These are phyloP conservation scores for Centruroides vittatus DNA, from an alignment of 1,140 invertebrate species.

Conservation along the genomic window DNA sequence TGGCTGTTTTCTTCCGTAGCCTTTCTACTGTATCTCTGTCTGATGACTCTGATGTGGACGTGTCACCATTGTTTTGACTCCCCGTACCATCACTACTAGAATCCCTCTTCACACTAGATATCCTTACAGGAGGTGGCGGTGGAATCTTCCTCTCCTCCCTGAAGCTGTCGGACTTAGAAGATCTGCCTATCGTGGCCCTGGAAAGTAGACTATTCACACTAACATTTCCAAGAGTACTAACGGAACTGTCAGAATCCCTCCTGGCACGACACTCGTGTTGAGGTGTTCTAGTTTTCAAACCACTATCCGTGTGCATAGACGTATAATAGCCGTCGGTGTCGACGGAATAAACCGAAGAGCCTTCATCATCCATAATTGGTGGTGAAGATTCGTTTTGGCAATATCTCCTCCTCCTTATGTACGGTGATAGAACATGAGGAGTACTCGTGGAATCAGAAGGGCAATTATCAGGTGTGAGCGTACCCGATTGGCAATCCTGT, in stretches of 20 bases:
- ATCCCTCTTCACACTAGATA: neutral
- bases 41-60: slow-evolving; percentile 14
- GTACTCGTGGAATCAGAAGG: slow-evolving; percentile 18
- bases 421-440: slow-evolving; percentile 16
- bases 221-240: slow-evolving; percentile 11
- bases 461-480: slow-evolving; percentile 4
- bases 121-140: slow-evolving; percentile 1
- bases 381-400: neutral
- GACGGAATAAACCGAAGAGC: slow-evolving; percentile 82
- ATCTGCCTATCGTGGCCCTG: slow-evolving; percentile 11
- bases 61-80: neutral
- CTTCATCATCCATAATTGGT: slow-evolving; percentile 60
- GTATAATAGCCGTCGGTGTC: slow-evolving; percentile 96
- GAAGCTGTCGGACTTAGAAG: slow-evolving; percentile 7
- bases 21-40: slow-evolving; percentile 39
- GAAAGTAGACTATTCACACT: slow-evolving; percentile 20
- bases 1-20: slow-evolving; percentile 68
- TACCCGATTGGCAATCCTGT: slow-evolving; percentile 13
- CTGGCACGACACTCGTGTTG: slow-evolving; percentile 47
- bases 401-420: slow-evolving; percentile 1
- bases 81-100: neutral
- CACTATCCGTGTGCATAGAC: slow-evolving; percentile 90
- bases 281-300: slow-evolving; percentile 45
- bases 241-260: slow-evolving; percentile 25
- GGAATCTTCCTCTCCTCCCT: neutral